These are phyloP conservation scores for Bombus polaris DNA, from an alignment of 1,140 invertebrate species.

Conservation along the genomic window DNA sequence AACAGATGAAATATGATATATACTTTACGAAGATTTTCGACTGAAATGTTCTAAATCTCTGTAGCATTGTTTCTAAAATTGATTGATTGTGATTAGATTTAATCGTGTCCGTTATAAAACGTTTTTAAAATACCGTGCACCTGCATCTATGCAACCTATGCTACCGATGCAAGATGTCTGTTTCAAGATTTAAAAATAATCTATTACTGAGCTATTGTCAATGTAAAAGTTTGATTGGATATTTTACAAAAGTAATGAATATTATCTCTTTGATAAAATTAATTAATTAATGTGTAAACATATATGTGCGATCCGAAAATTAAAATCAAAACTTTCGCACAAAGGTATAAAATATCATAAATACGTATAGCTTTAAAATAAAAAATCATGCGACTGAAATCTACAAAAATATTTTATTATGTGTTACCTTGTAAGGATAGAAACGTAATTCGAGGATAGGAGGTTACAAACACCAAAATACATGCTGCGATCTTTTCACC, in stretches of 20 bases:
- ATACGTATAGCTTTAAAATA: background rate
- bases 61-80: background rate
- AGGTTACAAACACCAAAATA: background rate
- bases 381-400: background rate
- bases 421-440: background rate
- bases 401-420: constrained; percentile 26
- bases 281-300: background rate
- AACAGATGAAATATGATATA: background rate
- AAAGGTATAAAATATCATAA: background rate
- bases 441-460: constrained; percentile 16
- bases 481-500: constrained; percentile 22
- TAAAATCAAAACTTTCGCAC: background rate
- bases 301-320: background rate
- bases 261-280: background rate
- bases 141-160: background rate
- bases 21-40: background rate
- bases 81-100: background rate
- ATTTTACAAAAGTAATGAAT: background rate
- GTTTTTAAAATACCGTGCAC: background rate
- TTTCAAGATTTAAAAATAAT: background rate
- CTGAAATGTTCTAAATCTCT: background rate
- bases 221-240: background rate
- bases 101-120: background rate
- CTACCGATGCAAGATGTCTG: background rate
- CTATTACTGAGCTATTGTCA: no score